Conservation (phyloP, 2,797 vertebrate species). For the Dromococcyx pavoninus region DNA sequence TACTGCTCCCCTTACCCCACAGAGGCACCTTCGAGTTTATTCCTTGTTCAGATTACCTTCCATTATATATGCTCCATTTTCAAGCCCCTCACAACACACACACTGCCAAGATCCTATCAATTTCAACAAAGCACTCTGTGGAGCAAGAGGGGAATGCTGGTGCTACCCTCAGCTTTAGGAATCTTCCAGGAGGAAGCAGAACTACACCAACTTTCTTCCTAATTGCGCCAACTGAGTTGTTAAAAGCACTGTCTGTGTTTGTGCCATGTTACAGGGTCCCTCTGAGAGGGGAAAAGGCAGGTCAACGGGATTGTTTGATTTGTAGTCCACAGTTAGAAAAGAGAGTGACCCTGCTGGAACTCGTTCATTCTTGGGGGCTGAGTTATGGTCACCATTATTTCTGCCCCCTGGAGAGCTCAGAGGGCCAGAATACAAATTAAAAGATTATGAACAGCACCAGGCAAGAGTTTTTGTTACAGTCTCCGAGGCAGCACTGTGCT, state of each 20-base stretch:
- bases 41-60: neutral
- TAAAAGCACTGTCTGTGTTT: neutral
- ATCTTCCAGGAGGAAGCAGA: neutral
- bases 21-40: neutral
- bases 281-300: slow-evolving; percentile 8
- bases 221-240: neutral
- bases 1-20: neutral
- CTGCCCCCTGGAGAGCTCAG: neutral
- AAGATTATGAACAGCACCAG: slow-evolving; percentile 22
- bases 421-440: slow-evolving; percentile 46
- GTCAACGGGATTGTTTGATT: slow-evolving; percentile 1
- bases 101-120: neutral
- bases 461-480: neutral
- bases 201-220: neutral
- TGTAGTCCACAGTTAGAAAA: slow-evolving; percentile 10
- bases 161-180: neutral
- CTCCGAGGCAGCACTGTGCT: neutral
- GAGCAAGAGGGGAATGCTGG: neutral
- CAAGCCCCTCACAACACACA: neutral
- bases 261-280: neutral
- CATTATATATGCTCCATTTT: neutral
- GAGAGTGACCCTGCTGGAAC: neutral
- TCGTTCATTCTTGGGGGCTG: neutral
- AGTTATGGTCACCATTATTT: slow-evolving; percentile 42
- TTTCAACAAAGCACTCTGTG: neutral